Base-by-base conservation (phyloP, 1,140 invertebrate genomes). In the Stegodyphus dumicola region DNA sequence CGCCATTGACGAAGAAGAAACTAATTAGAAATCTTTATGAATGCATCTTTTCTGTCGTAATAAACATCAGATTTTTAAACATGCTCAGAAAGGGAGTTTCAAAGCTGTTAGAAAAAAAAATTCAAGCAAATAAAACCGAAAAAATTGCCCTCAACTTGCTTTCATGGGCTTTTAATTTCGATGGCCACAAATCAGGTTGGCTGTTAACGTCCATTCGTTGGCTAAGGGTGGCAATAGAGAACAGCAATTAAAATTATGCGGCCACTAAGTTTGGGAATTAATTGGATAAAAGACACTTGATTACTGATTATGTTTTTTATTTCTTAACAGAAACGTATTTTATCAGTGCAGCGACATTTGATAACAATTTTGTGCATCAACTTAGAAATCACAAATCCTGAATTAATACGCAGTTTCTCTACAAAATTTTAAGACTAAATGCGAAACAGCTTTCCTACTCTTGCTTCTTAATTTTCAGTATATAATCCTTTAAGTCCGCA, bases 161-260 rank as follows among this genome's bases (percentile, higher is more conserved):
- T 60, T 60, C 56, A 60, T 60, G 9, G 56, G 56, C 66, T 70
- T 79, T 70, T 79, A 79, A 79, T 79, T 70, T 79, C 56, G 77
- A 13, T 53, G 9, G 77, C 66, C 53, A 79, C 77, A 79, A 79
- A 79, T 79, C 77, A 79, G 77, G 51, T n/a, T 17, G 51, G 51
- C 77, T 65, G 70, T 79, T 79, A 79, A 56, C 54, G 66, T 56
- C 48, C 65, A 51, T 54, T 79, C 65, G n/a, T 53, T 76, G 74
- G 49, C 18, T 56, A 66, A 15, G 52, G 71, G 33, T 33, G 33
- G 33, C 33, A 33, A 3, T 33, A 3, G 3, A 3, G 33, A 33
- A 33, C 33, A 52, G 15, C 77, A 69, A 79, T 79, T 79, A 79
- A 79, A 79, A 79, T 70, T 70, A 79, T 51, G 66, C n/a, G 67